Base-by-base conservation (phyloP, 2,888 invertebrate species). In the Lamellibrachia columna region DNA sequence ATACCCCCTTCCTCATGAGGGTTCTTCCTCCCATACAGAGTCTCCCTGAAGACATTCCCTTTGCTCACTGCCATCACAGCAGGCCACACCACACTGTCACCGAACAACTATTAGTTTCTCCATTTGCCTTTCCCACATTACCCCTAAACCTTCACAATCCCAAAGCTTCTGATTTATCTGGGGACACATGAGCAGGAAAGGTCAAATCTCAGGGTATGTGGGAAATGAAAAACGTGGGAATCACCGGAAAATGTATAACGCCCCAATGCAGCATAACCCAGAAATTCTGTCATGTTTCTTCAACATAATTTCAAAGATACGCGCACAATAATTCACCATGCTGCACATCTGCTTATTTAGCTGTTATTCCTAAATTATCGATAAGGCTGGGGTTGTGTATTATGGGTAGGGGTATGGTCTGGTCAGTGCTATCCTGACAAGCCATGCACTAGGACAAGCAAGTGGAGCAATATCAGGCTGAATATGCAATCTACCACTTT, bases 171-270 rank as follows among this genome's bases (percentile, higher is more conserved):
- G 75, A 75, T 75, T 75, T 75, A 75, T 75, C 6, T 75, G 75
- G 75, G 15, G 75, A 22, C 75, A 75, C 75, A 75, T 75, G 75
- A 6, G 3, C 4, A 22, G 75, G 75, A n/a, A 75, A 22, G 75
- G 75, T 75, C 22, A 75, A 22, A 75, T 75, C 75, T 75, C 22
- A 15, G 75, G 22, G 75, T 75, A 75, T 22, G 75, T 75, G 75
- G 75, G 22, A 75, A 75, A 75, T 75, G 75, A 75, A 75, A 75
- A 75, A 75, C 75, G 75, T 75, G 75, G 75, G 75, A 75, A 75
- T 22, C 6, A 6, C 15, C 22, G 7, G 75, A 75, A 75, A 75
- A 75, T 75, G 15, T 75, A 75, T 75, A 75, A 55, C 22, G 22
- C 22, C 75, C 75, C 15, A 75, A 75, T 75, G 75, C 22, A n/a